Base-by-base conservation (phyloP, 2,888 invertebrate species). In the Synergus japonicus region DNA sequence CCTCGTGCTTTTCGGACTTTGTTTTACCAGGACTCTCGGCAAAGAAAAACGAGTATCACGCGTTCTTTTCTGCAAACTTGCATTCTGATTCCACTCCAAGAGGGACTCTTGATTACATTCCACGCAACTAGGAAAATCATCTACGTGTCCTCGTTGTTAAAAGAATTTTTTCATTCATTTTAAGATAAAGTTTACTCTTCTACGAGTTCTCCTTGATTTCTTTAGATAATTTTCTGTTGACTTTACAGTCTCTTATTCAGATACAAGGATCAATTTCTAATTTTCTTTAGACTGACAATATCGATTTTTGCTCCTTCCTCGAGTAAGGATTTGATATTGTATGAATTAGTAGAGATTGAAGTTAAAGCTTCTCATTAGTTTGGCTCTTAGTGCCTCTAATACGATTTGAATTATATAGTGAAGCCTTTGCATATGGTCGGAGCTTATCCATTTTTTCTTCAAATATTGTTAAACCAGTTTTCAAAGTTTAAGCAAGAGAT, bases 1-100 rank as follows among this genome's bases (percentile, higher is more conserved):
- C 69, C 73, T 29, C 12, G 67, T 67, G 29, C 73, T 67, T 67
- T 73, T 73, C 7, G 73, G 41, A 58, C 73, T 41, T 73, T 73
- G 54, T 67, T 67, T 67, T 15, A 46, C 46, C 13, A 67, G 8
- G 22, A 46, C 22, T 58, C 73, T 73, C 41, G 37, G n/a, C 37
- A n/a, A 37, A 73, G 12, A 18, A 44, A 37, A 73, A 54, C 18
- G 65, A 73, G 49, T 54, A 37, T 54, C 54, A 37, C 37, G 29
- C 54, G 22, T 54, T 73, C n/a, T 37, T 73, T 37, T 18, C 29
- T 54, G 15, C 29, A 73, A 15, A 37, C 49, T 73, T 10, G 54
- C 37, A 54, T 73, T 73, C 29, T 29, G 49, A 73, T 73, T 73
- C 37, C 22, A n/a, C 49, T 46, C 54, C 46, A 0, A 37, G 37